Base-by-base conservation (phyloP, 2,797 vertebrate genomes). In the Silurus lanzhouensis region DNA sequence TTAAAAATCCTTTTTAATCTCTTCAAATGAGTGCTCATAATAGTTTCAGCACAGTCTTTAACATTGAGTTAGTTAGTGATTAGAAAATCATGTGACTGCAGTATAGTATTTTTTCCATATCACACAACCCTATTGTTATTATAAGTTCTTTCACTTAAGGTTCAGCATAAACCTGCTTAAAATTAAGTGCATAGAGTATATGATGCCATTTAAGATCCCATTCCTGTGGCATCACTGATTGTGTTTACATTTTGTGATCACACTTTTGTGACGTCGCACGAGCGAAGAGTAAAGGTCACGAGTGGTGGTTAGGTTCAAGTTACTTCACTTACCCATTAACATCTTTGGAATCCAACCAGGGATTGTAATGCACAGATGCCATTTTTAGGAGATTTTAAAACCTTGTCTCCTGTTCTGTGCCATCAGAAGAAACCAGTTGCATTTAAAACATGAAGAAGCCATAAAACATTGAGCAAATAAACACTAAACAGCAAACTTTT, bases 311-410 rank as follows among this genome's bases (percentile, higher is more conserved):
- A 57, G 72, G 61, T 64, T 67, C 9, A 81, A 70, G 55, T 55
- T 52, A 77, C 70, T 83, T 92, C 66, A 92, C 96, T 96, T 90
- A 97, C 97, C 94, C 93, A 87, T 94, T 93, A 60, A 91, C 90
- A 86, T 92, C 94, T 27, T 85, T 84, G 57, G 92, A 88, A 77
- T 96, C 95, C 61, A 91, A 90, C 20, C 94, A 93, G 57, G 96
- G 96, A 20, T 89, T 93, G 84, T 95, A 97, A 88, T 90, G 92
- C 86, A 97, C 96, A 25, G 94, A 91, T 61, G 95, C 93, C 97
- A 98, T 98, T 80, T 84, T 93, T 57, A 81, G 46, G 52, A 61
- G 55, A 83, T 64, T 80, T 84, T 17, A 57, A n/a, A 31, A 58
- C 61, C 60, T 71, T 78, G 81, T 78, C 74, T 68, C 61, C 61